A percentile compares a stretch with the other conserved stretches of the same genome.
phyloP scores from a whole-genome alignment of 2,113 vertebrate species.

The Corvus moneduloides region DNA sequence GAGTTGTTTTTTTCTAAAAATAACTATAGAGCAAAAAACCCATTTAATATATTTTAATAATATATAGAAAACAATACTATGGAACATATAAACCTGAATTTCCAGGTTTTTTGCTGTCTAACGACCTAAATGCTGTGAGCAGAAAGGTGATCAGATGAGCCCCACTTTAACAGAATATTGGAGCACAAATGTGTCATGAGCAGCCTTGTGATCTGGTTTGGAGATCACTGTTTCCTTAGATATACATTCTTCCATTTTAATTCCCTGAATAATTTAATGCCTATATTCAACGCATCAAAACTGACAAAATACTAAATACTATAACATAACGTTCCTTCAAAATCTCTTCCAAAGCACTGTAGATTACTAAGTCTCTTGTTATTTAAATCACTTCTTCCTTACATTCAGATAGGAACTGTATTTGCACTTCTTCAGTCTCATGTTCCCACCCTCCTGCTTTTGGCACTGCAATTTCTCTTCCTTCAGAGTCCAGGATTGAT shows the following conservation, averaged over 20 bases:
- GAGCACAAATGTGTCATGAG: not conserved
- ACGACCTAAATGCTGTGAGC: not conserved
- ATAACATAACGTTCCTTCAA: not conserved
- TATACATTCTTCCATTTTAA: not conserved
- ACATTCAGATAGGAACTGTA: not conserved
- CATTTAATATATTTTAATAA: not conserved
- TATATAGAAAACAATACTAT: not conserved
- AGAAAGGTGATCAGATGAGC: not conserved
- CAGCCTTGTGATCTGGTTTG: not conserved
- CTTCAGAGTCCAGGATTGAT: not conserved
- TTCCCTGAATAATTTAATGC: not conserved
- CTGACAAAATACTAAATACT: not conserved
- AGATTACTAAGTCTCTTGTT: not conserved
- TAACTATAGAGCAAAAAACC: not conserved
- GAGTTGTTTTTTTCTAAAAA: not conserved
- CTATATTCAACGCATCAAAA: not conserved
- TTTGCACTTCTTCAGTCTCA: not conserved
- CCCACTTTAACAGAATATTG: not conserved
- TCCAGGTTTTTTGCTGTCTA: not conserved
- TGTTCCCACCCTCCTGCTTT: not conserved
- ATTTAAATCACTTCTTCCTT: not conserved
- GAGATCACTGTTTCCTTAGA: not conserved
- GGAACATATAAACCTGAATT: not conserved
- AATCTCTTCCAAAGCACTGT: not conserved
- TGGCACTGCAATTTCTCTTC: not conserved